Evolutionary conservation across 2,888 invertebrate species (phyloP).

Genomic region (Hemicrepidius hirtus): DNA sequence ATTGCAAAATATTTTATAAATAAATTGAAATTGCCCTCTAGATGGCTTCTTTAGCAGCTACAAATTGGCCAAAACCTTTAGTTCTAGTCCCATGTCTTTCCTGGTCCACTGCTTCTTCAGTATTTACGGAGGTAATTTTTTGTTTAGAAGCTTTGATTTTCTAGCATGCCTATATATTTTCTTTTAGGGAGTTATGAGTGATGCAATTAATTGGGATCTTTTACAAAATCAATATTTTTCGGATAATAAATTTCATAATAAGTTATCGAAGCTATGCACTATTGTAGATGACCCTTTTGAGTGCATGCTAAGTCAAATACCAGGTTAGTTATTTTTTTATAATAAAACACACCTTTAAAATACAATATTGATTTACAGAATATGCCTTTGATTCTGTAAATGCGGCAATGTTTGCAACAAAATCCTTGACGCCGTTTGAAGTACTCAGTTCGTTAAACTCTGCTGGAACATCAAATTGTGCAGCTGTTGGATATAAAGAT

Average conservation of each 20-base stretch:
- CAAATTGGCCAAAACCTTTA: slow-evolving; percentile 96
- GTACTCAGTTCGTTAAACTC: slow-evolving; percentile 26
- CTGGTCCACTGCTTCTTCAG: slow-evolving; percentile 97
- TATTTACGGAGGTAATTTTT: slow-evolving; percentile 89
- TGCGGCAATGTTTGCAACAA: slow-evolving; percentile 10
- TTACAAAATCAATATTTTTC: slow-evolving; percentile 91
- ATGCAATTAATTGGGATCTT: slow-evolving; percentile 95
- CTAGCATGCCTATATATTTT: slow-evolving; percentile 57
- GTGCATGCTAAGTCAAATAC: slow-evolving; percentile 63
- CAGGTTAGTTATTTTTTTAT: slow-evolving; percentile 60
- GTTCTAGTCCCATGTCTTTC: slow-evolving; percentile 96
- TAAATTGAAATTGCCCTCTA: slow-evolving; percentile 71
- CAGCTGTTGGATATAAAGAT: neutral
- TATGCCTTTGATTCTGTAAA: neutral
- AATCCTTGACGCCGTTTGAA: slow-evolving; percentile 29
- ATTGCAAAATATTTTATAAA: neutral
- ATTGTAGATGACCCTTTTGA: slow-evolving; percentile 79
- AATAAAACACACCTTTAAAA: no score
- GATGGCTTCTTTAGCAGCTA: slow-evolving; percentile 98
- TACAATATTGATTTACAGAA: slow-evolving; percentile 18
- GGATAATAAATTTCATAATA: slow-evolving; percentile 86
- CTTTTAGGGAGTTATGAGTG: slow-evolving; percentile 92
- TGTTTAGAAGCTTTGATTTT: no score
- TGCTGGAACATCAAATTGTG: slow-evolving; percentile 1
- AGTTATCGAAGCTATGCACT: slow-evolving; percentile 90